Evolutionary conservation across 2,113 vertebrate species (phyloP).

Genomic region (Calyptommatus sinebrachiatus): DNA sequence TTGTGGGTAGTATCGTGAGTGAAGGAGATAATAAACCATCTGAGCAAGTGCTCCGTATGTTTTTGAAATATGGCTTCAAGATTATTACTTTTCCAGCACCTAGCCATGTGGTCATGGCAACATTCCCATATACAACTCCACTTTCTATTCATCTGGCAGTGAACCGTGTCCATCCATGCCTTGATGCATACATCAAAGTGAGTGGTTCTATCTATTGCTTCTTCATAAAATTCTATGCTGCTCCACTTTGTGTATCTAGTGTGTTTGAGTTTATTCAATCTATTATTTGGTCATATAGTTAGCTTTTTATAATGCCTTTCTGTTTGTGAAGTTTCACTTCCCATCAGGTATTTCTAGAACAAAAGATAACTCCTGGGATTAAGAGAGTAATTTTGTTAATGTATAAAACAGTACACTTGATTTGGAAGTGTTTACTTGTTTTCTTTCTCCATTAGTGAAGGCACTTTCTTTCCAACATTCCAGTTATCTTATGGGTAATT

Average conservation of each 20-base stretch:
- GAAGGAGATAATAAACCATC: conserved; percentile 80
- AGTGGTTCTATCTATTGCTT: conserved; percentile 4
- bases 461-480: neutral
- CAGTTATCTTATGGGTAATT: conserved; percentile 28
- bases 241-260: conserved; percentile 26
- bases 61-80: conserved; percentile 86
- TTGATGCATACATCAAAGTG: conserved; percentile 88
- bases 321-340: neutral
- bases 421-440: conserved; percentile 36
- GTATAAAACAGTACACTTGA: conserved; percentile 20
- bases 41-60: conserved; percentile 78
- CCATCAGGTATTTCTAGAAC: conserved; percentile 22
- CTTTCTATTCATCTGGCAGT: conserved; percentile 81
- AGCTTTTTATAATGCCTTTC: conserved; percentile 38
- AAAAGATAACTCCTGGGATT: conserved; percentile 24
- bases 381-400: conserved; percentile 1
- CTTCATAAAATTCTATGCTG: neutral
- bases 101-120: conserved; percentile 85
- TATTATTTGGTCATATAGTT: conserved; percentile 37
- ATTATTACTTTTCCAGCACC: conserved; percentile 88
- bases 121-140: conserved; percentile 79
- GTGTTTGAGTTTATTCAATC: neutral
- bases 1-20: conserved; percentile 87
- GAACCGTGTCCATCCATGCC: conserved; percentile 82
- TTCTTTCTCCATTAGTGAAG: conserved; percentile 20